Percentiles rank a stretch among this genome's conserved stretches.
Evolutionary conservation across 2,113 vertebrate species (phyloP).

Genomic region (Seriola dumerili): DNA sequence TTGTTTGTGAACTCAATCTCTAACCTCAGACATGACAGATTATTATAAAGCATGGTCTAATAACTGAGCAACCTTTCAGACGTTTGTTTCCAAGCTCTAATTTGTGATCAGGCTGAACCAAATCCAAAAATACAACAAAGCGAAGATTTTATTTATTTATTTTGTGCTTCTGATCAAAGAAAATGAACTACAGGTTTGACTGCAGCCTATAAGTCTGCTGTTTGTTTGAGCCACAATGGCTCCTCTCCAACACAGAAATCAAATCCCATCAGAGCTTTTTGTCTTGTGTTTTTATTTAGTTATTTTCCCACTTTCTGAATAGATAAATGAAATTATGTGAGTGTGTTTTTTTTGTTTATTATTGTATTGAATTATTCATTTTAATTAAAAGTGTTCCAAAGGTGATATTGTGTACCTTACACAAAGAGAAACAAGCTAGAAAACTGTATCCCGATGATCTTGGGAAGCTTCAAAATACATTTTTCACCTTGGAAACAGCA

Average conservation of each 20-base stretch:
- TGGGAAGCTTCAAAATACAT: too few species aligned
- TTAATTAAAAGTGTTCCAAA: too few species aligned
- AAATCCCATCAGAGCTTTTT: neutral
- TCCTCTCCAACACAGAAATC: neutral
- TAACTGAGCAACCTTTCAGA: neutral
- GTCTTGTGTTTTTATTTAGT: neutral
- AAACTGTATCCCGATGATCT: too few species aligned
- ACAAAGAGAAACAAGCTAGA: too few species aligned
- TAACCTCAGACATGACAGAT: neutral
- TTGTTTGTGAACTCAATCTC: neutral
- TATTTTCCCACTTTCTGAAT: neutral
- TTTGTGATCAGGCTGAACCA: neutral
- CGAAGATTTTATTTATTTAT: neutral
- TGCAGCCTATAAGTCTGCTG: neutral
- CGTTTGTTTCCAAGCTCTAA: neutral
- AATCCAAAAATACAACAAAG: conserved; percentile 5
- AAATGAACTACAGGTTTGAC: neutral
- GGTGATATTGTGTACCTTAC: too few species aligned
- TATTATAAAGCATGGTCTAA: too few species aligned
- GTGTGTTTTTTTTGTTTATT: too few species aligned
- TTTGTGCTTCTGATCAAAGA: neutral
- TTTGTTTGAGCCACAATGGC: too few species aligned
- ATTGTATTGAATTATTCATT: too few species aligned
- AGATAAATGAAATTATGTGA: too few species aligned
- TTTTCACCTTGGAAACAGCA: too few species aligned